Evolutionary conservation across 2,797 vertebrate genomes (phyloP).

Genomic region (Arvicola amphibius): DNA sequence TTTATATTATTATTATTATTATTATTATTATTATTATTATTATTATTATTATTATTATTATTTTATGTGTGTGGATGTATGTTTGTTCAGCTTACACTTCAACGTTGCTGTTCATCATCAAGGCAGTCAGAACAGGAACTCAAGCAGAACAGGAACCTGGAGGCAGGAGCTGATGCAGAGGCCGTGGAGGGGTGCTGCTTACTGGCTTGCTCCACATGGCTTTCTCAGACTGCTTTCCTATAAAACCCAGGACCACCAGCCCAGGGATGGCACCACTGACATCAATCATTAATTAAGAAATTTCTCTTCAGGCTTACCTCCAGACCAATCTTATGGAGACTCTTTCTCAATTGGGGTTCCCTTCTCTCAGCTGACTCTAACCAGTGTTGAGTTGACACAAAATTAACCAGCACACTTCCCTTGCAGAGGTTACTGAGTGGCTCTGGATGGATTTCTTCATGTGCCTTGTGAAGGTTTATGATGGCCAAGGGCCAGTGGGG

Average conservation of each 20-base stretch:
- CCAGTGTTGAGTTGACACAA: neutral
- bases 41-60: neutral
- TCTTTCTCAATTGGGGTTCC: neutral
- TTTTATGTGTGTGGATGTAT: neutral
- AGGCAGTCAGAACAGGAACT: neutral
- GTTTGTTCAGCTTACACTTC: neutral
- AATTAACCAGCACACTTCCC: neutral
- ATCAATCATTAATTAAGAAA: neutral
- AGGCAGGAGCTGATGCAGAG: neutral
- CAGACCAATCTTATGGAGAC: too few species aligned
- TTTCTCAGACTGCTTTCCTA: neutral
- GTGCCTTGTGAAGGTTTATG: neutral
- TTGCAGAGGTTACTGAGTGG: rapidly evolving
- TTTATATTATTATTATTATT: neutral
- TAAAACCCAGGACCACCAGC: neutral
- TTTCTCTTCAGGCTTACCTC: neutral
- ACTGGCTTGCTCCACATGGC: neutral
- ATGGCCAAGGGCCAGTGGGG: rapidly evolving
- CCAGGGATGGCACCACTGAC: neutral
- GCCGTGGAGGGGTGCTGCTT: neutral
- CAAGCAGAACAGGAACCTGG: neutral
- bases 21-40: neutral
- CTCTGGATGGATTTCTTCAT: neutral
- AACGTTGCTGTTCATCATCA: neutral
- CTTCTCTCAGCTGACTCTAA: neutral